A percentile compares a stretch with the other conserved stretches of the same genome.
Conservation (phyloP, 2,113 vertebrate genomes). For the Poeciliopsis turrubarensis region DNA sequence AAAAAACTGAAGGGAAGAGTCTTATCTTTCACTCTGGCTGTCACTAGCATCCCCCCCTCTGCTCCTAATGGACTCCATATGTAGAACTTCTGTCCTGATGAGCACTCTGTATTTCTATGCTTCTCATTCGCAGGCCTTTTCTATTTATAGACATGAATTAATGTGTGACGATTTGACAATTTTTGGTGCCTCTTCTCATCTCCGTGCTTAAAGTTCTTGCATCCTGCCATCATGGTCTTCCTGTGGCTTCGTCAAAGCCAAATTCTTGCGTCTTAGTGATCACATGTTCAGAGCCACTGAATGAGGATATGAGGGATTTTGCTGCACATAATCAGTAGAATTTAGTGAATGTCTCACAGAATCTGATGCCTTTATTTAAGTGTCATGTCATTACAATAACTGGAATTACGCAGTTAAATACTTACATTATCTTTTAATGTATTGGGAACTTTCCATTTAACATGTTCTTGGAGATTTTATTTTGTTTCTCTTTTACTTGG, state of each 20-base stretch:
- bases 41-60: constrained; percentile 33
- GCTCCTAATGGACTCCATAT: constrained; percentile 20
- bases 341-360: neutral
- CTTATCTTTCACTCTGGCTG: constrained; percentile 31
- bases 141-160: constrained; percentile 70
- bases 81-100: constrained; percentile 32
- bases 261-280: neutral
- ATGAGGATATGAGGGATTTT: neutral
- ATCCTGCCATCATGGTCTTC: constrained; percentile 11
- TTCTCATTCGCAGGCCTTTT: constrained; percentile 38
- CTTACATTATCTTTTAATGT: too few relatives aligned
- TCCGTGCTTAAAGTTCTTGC: constrained; percentile 28
- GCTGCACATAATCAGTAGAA: neutral
- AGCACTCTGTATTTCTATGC: constrained; percentile 35
- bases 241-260: neutral
- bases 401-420: too few relatives aligned
- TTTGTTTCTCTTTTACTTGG: neutral
- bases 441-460: too few relatives aligned
- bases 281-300: neutral
- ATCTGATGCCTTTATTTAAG: neutral
- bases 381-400: constrained; percentile 4
- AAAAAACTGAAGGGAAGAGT: constrained; percentile 17
- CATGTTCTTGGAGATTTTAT: constrained; percentile 5
- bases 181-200: constrained; percentile 46
- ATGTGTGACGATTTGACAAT: constrained; percentile 57